Evolutionary conservation across 2,888 invertebrate genomes (phyloP), one percentile per base, ranked within the genome.

Genomic region (Archips crataeganus): DNA sequence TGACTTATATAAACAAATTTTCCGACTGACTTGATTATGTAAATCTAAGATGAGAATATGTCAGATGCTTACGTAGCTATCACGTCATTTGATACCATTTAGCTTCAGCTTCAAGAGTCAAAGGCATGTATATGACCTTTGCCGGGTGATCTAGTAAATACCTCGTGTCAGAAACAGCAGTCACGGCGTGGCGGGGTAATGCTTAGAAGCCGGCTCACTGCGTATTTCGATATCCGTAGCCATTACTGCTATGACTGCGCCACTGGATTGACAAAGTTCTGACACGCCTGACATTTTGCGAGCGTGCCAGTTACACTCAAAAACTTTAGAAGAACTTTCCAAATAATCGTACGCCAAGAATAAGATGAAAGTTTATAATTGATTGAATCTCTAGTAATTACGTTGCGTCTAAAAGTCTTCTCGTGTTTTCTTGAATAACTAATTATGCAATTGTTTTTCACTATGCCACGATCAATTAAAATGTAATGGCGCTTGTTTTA

Each of bases 141-240:
- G 11, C 57, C 23, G 57, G 36, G 8, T 39, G 39, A 39, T 34
- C 10, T 8, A 47, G 3, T 34, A 9, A 63, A 9, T 45, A 57
- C 57, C 15, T 23, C 23, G 15, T 59, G 67, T 57, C 54, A 60
- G 59, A 47, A 63, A 45, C 69, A 65, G 60, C 39, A 63, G 49
- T 42, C 51, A 36, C 64, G 51, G 36, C 15, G 34, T 32, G 62
- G 32, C 11, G 23, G 32, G 23, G 32, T 45, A 45, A 45, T 3
- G 45, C 45, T 51, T 51, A 61, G 45, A 34, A 51, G 36, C 9
- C 49, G 42, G 59, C 34, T 73, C 73, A 64, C 49, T 73, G 69
- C 68, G 64, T 49, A 69, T 69, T 73, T 34, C 73, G 68, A 73
- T 69, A 68, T 69, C 59, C 63, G 64, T 54, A 72, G 54, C 69